Evolutionary conservation across 2,888 invertebrate genomes (phyloP).

Genomic region (Oscheius sp.): DNA sequence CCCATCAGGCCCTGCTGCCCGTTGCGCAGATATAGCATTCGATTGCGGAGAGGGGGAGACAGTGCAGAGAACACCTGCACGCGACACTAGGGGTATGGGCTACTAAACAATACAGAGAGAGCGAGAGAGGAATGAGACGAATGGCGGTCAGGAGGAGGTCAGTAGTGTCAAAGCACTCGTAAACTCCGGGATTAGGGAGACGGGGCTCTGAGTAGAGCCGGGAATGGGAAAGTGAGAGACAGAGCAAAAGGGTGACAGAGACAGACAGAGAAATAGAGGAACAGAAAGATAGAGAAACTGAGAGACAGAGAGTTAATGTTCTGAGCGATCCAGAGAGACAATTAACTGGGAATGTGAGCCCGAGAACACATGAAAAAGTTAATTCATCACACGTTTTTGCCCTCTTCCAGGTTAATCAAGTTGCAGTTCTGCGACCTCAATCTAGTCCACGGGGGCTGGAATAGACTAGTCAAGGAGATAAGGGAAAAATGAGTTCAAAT

Average conservation of each 20-base stretch:
- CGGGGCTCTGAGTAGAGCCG: not conserved
- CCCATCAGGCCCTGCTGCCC: not conserved
- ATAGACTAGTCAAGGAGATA: not conserved
- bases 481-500: not conserved
- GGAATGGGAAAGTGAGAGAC: not conserved
- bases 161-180: not conserved
- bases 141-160: not conserved
- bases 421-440: not conserved
- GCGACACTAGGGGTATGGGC: slow-evolving; percentile 6
- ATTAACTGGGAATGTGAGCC: too few species aligned
- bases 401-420: not conserved
- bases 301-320: not conserved
- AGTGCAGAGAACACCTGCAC: slow-evolving; percentile 21
- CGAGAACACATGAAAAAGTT: not conserved
- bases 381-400: not conserved
- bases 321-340: too few species aligned
- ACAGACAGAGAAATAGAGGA: not conserved
- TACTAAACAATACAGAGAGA: slow-evolving; percentile 26
- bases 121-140: not conserved
- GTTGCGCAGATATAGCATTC: slow-evolving; percentile 2
- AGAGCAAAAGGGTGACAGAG: not conserved
- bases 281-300: not conserved
- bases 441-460: not conserved
- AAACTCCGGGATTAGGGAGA: slow-evolving; percentile 11
- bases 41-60: slow-evolving; percentile 3